Evolutionary conservation across 2,888 invertebrate species (phyloP).

Genomic region (Bombylius discolor): DNA sequence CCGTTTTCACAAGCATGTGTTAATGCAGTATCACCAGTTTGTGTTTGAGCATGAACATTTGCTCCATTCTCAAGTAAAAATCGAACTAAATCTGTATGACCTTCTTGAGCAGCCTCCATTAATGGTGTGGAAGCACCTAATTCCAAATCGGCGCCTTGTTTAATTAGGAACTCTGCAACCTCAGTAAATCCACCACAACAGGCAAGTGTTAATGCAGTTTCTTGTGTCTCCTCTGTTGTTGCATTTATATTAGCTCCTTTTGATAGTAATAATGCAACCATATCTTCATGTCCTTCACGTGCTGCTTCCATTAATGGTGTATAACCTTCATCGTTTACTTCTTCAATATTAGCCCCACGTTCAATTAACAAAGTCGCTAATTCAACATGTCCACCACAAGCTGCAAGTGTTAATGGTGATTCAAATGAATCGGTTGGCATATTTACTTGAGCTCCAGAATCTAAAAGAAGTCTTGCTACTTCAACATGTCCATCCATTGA

Average conservation of each 20-base stretch:
- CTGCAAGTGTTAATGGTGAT: slow-evolving; percentile 93
- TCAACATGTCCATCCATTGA: slow-evolving; percentile 99
- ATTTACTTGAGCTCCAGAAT: slow-evolving; percentile 94
- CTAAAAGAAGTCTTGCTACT: slow-evolving; percentile 84
- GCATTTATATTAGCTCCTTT: slow-evolving; percentile 96
- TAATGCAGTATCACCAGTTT: slow-evolving; percentile 89
- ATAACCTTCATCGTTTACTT: slow-evolving; percentile 98
- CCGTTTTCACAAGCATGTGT: slow-evolving; percentile 99
- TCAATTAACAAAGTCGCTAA: slow-evolving; percentile 90
- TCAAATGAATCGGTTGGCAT: slow-evolving; percentile 99
- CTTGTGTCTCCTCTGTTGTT: slow-evolving; percentile 97
- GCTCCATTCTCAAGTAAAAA: slow-evolving; percentile 75
- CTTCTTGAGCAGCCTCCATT: slow-evolving; percentile 98
- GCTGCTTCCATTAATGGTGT: slow-evolving; percentile 99
- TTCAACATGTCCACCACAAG: slow-evolving; percentile 97
- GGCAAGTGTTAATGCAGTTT: slow-evolving; percentile 86
- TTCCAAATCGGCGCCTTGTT: slow-evolving; percentile 89
- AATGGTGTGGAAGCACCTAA: slow-evolving; percentile 91
- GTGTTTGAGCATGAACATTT: slow-evolving; percentile 86
- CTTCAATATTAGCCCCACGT: slow-evolving; percentile 96
- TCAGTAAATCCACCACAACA: slow-evolving; percentile 93
- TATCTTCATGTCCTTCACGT: slow-evolving; percentile 95
- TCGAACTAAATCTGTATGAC: slow-evolving; percentile 80
- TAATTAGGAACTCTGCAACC: slow-evolving; percentile 87
- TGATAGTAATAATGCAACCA: slow-evolving; percentile 85